phyloP scores from a whole-genome alignment of 1,140 invertebrate species.

The Aphelenchoides avenae region DNA sequence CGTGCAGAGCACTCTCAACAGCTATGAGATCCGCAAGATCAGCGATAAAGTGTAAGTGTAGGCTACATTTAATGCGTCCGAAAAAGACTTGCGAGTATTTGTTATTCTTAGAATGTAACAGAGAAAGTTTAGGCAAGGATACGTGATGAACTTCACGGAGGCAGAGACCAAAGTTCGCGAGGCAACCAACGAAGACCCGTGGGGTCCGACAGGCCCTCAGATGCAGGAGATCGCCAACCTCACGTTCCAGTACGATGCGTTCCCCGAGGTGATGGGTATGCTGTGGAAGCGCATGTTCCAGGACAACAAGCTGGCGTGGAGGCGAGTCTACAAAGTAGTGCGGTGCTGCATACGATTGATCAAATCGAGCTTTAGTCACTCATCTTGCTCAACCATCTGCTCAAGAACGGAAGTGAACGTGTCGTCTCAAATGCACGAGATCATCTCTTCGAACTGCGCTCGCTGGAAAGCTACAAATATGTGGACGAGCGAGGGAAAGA shows the following conservation, averaged over 20 bases:
- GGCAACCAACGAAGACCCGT: slow-evolving; percentile 97
- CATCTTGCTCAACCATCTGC: slow-evolving; percentile 59
- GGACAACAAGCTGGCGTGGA: slow-evolving; percentile 93
- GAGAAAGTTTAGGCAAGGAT: slow-evolving; percentile 80
- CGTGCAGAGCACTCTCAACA: slow-evolving; percentile 50
- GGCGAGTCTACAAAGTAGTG: slow-evolving; percentile 87
- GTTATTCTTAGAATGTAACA: no score
- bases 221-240: slow-evolving; percentile 86
- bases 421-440: slow-evolving; percentile 91
- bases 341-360: neutral
- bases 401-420: slow-evolving; percentile 91
- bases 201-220: slow-evolving; percentile 83
- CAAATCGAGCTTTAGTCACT: slow-evolving; percentile 62
- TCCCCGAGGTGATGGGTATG: slow-evolving; percentile 73
- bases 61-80: no score
- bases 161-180: slow-evolving; percentile 95
- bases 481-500: slow-evolving; percentile 94
- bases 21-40: slow-evolving; percentile 56
- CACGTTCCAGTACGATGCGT: slow-evolving; percentile 86
- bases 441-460: slow-evolving; percentile 90
- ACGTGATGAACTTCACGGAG: slow-evolving; percentile 99
- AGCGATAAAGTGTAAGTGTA: slow-evolving; percentile 55
- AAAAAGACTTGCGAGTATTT: no score
- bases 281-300: slow-evolving; percentile 96
- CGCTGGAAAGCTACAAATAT: slow-evolving; percentile 91